These are phyloP conservation scores for Brachyptera risi DNA, from an alignment of 2,888 invertebrate species.

Conservation along the genomic window DNA sequence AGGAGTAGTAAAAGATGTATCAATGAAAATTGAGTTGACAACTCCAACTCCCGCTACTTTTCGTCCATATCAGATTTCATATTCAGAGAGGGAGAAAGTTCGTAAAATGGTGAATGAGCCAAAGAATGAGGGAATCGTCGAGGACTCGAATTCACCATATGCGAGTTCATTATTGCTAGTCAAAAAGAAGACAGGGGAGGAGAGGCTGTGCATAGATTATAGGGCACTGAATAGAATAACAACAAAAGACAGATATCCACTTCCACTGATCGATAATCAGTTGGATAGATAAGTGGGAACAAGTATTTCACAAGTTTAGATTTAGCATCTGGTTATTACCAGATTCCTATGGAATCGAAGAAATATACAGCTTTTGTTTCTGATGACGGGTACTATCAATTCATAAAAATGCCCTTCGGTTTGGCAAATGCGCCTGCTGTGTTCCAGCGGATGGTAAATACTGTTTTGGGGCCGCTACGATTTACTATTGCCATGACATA, in stretches of 20 bases:
- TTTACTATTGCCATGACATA: constrained; percentile 32
- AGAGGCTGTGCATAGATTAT: constrained; percentile 38
- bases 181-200: constrained; percentile 35
- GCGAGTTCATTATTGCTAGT: constrained; percentile 37
- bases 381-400: constrained; percentile 42
- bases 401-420: constrained; percentile 41
- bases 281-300: constrained; percentile 37
- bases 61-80: constrained; percentile 37
- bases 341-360: constrained; percentile 40
- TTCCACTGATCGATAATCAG: constrained; percentile 43
- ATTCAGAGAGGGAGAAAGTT: constrained; percentile 34
- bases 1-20: constrained; percentile 3
- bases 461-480: constrained; percentile 33
- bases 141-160: constrained; percentile 37
- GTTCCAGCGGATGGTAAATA: constrained; percentile 41
- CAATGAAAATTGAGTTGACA: no score
- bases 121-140: constrained; percentile 32
- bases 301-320: constrained; percentile 40
- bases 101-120: constrained; percentile 34
- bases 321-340: constrained; percentile 39
- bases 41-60: constrained; percentile 35
- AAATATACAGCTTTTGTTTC: constrained; percentile 42
- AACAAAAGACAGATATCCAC: constrained; percentile 39
- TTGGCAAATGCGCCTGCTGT: constrained; percentile 42
- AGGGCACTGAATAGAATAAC: constrained; percentile 38